Evolutionary conservation across 2,888 invertebrate species (phyloP).

Genomic region (Thelaira solivaga): DNA sequence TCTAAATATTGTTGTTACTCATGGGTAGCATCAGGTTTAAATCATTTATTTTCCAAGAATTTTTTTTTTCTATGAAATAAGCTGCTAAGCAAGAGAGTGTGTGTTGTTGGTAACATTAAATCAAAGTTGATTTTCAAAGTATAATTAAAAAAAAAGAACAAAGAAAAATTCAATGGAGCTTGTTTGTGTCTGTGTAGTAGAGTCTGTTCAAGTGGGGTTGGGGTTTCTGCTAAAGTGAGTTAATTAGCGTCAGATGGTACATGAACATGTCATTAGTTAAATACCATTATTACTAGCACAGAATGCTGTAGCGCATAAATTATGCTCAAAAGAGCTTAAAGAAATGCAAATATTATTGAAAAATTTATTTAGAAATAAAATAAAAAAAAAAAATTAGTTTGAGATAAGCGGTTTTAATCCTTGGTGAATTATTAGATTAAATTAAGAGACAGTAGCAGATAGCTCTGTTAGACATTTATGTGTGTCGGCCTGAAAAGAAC

Average conservation of each 20-base stretch:
- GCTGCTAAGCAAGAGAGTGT: neutral
- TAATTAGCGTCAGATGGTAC: conserved; percentile 44
- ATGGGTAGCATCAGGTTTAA: conserved; percentile 35
- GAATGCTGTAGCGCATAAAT: neutral
- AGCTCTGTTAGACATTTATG: too few relatives aligned
- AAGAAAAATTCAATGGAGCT: neutral
- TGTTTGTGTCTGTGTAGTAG: neutral
- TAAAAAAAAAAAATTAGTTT: too few relatives aligned
- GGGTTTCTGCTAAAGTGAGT: conserved; percentile 9
- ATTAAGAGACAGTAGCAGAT: too few relatives aligned
- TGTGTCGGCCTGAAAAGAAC: too few relatives aligned
- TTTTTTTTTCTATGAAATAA: neutral
- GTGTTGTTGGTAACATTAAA: conserved; percentile 8
- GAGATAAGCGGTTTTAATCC: too few relatives aligned
- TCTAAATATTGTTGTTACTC: neutral
- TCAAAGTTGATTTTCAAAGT: neutral
- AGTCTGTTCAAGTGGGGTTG: neutral
- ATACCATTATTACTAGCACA: neutral
- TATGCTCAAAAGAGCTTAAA: neutral
- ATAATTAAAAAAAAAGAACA: neutral
- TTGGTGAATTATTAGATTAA: too few relatives aligned
- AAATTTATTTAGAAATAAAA: too few relatives aligned
- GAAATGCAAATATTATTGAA: too few relatives aligned
- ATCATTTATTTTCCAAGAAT: conserved; percentile 30
- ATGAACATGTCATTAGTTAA: conserved; percentile 31